Conservation (phyloP, 2,888 invertebrate genomes). For the Dolichomitus sp. region DNA sequence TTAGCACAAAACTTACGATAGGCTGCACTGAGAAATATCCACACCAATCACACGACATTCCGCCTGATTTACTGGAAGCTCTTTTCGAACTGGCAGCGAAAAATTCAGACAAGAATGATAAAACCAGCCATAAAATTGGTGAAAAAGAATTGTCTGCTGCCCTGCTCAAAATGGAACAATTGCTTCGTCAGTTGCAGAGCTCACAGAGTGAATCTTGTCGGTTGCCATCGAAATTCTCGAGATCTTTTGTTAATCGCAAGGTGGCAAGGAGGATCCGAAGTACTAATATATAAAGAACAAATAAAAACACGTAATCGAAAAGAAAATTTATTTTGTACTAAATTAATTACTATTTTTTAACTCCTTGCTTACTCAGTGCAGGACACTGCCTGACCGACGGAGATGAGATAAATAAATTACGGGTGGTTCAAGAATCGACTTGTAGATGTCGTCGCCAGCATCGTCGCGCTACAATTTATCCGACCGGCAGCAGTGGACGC, state of each 20-base stretch:
- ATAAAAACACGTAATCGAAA: not conserved
- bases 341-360: not conserved
- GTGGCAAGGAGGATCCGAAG: slow-evolving; percentile 38
- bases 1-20: slow-evolving; percentile 72
- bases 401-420: not conserved
- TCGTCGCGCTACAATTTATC: not conserved
- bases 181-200: slow-evolving; percentile 60
- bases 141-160: slow-evolving; percentile 54
- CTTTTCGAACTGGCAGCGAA: slow-evolving; percentile 69
- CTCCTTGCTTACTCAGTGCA: not conserved
- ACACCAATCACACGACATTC: slow-evolving; percentile 59
- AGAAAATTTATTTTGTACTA: not conserved
- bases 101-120: slow-evolving; percentile 36
- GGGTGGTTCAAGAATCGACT: not conserved
- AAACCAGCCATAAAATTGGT: not conserved
- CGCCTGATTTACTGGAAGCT: slow-evolving; percentile 68
- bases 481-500: not conserved
- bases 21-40: slow-evolving; percentile 64
- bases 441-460: slow-evolving; percentile 8
- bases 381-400: slow-evolving; percentile 17
- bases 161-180: slow-evolving; percentile 63
- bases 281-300: slow-evolving; percentile 35
- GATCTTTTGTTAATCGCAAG: slow-evolving; percentile 25
- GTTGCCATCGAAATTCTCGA: slow-evolving; percentile 3
- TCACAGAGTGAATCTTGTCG: slow-evolving; percentile 6